Evolutionary conservation across 2,113 vertebrate species (phyloP), one percentile per base, ranked within the genome.

Genomic region (Andinoacara biseriatus): DNA sequence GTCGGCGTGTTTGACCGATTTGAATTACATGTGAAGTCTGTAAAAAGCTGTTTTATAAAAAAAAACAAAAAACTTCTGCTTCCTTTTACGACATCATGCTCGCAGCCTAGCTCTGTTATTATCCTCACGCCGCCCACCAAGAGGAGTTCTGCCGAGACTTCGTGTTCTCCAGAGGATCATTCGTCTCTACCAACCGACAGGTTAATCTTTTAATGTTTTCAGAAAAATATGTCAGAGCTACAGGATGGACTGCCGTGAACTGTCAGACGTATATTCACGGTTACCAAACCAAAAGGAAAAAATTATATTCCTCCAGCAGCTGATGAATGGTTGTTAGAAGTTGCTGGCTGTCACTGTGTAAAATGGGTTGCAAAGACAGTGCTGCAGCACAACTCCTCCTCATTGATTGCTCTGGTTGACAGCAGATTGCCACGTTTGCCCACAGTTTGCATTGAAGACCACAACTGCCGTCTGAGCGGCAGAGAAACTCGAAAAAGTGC

Each of bases 261-360:
- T 72, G 29, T 52, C 10, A 43, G 43, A 52, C 24, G 31, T n/a
- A 52, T 31, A 52, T 5, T 72, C 26, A 52, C 29, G 5, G 65
- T 49, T 43, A 49, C 10, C 17, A 72, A 43, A 52, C 43, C 46
- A 72, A 72, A 72, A 31, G 24, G 18, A 17, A 20, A 31, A 17
- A 0, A 29, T 10, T 29, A 2, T 69, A 29, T 52, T 69, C 43
- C 24, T 9, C 11, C 11, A 20, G 15, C 65, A 13, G 49, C 0
- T 49, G 63, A 40, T 46, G 63, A 29, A 0, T 0, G 63, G 9
- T 29, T 69, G 63, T 14, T 46, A 14, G 13, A 46, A 15, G 14
- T 46, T 46, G 13, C 38, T 67, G 38, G 63, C 46, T 26, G 22
- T 49, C 22, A 20, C 24, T 11, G 22, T 40, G 63, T 49, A 24